A percentile compares a stretch with the other conserved stretches of the same genome.
Conservation (phyloP, 2,113 vertebrate genomes). For the Mohoua ochrocephala region DNA sequence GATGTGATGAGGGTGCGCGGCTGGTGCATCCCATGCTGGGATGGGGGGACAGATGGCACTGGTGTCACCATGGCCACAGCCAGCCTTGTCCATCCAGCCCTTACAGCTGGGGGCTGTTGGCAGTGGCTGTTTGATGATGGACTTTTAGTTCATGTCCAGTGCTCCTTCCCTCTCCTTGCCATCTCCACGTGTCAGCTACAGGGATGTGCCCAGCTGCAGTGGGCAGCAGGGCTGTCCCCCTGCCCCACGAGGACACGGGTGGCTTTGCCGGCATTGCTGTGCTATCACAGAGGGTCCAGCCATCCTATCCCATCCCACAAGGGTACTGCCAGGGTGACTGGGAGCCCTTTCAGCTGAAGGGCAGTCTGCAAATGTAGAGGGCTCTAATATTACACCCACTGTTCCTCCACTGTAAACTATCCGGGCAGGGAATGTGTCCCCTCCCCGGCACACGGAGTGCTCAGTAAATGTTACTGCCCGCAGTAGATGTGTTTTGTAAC, state of each 20-base stretch:
- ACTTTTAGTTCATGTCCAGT: not conserved
- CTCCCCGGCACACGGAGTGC: accelerated
- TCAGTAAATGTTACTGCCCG: not conserved
- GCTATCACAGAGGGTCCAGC: not conserved
- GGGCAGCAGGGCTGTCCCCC: not conserved
- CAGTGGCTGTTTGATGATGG: accelerated
- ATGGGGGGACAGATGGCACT: accelerated
- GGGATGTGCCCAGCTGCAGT: accelerated
- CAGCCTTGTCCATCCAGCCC: not conserved
- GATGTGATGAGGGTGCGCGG: not conserved
- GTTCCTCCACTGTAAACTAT: not conserved
- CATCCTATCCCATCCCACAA: not conserved
- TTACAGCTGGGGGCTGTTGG: not conserved
- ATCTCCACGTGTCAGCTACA: not conserved
- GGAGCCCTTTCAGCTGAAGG: not conserved
- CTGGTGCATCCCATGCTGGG: accelerated
- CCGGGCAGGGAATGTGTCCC: not conserved
- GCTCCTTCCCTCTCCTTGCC: not conserved
- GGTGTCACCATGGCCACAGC: not conserved
- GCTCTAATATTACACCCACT: not conserved
- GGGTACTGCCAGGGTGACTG: not conserved
- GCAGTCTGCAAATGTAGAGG: not conserved
- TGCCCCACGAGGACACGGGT: accelerated
- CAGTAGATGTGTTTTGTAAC: not conserved
- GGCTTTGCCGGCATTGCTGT: not conserved